Conservation (phyloP, 2,797 vertebrate genomes). For the Pipistrellus kuhlii region DNA sequence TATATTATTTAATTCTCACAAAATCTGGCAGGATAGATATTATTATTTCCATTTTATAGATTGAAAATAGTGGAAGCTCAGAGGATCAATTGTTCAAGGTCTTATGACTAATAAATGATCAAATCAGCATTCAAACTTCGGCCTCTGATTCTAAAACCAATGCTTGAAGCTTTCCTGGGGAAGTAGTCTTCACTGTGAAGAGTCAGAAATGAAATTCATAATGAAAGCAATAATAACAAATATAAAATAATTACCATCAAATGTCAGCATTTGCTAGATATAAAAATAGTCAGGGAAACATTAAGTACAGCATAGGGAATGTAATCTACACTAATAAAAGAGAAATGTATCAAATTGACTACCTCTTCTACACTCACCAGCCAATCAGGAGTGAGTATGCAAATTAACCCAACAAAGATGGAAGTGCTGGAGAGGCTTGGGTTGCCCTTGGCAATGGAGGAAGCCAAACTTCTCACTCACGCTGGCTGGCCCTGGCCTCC, state of each 20-base stretch:
- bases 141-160: neutral
- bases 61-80: neutral
- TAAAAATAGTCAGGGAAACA: neutral
- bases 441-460: too few relatives aligned
- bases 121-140: slow-evolving; percentile 34
- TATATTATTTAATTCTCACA: neutral
- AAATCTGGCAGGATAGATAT: neutral
- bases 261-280: neutral
- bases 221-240: neutral
- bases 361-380: too few relatives aligned
- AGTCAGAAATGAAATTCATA: slow-evolving; percentile 28
- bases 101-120: slow-evolving; percentile 12
- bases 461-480: too few relatives aligned
- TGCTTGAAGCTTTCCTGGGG: neutral
- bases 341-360: too few relatives aligned
- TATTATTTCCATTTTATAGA: neutral
- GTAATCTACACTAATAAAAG: neutral
- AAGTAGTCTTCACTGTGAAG: neutral
- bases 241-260: neutral
- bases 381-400: too few relatives aligned
- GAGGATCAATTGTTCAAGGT: neutral
- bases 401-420: too few relatives aligned
- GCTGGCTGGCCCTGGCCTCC: too few relatives aligned
- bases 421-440: too few relatives aligned
- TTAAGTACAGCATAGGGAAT: neutral